phyloP scores from a whole-genome alignment of 53 echinoderm and acorn worm species.

The Holothuria scabra region DNA sequence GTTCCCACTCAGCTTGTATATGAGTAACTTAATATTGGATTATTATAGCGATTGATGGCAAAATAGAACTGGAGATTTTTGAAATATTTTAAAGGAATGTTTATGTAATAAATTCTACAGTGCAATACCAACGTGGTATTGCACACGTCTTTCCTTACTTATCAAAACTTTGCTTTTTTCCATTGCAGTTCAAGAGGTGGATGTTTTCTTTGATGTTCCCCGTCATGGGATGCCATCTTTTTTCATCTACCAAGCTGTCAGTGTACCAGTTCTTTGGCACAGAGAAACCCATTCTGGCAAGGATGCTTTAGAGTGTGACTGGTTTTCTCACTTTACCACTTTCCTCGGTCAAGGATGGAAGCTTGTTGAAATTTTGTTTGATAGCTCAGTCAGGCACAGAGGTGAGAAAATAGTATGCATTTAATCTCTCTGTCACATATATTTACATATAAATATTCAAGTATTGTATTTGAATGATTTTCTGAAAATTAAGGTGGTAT shows the following conservation, averaged over 20 bases:
- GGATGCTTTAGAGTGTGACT: constrained; percentile 60
- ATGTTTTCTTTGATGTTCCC: constrained; percentile 89
- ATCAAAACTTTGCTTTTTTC: no score
- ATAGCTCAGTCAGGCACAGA: constrained; percentile 55
- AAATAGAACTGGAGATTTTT: no score
- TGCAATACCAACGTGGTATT: no score
- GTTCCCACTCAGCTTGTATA: no score
- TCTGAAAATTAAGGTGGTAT: no score
- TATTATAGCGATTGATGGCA: no score
- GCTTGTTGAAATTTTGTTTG: constrained; percentile 87
- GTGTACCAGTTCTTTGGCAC: constrained; percentile 66
- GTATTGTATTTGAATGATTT: no score
- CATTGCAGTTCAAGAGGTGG: constrained; percentile 74
- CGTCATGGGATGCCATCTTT: constrained; percentile 68
- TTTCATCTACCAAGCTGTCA: constrained; percentile 86
- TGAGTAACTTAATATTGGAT: no score
- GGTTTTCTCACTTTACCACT: constrained; percentile 65
- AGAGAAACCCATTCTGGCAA: constrained; percentile 46
- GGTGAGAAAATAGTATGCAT: constrained; percentile 47
- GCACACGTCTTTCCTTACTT: no score
- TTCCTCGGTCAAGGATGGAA: constrained; percentile 88
- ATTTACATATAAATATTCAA: no score
- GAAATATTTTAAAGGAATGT: no score
- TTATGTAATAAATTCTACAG: no score
- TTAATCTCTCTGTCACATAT: not conserved